Percentiles rank a stretch among this genome's conserved stretches.
Conservation (phyloP, 2,888 invertebrate species). For the Tenthredo distinguenda region DNA sequence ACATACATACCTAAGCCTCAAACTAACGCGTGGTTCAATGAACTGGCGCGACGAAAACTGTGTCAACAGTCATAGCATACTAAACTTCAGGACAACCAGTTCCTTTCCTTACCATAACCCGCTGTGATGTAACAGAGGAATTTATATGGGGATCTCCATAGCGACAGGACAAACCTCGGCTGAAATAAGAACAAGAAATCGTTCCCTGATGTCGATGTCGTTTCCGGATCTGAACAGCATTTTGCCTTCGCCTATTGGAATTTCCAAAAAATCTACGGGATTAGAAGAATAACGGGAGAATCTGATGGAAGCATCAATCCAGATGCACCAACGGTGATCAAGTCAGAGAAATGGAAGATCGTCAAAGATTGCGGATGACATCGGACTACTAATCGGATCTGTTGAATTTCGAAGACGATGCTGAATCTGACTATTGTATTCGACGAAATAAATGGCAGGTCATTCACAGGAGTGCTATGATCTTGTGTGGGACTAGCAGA, state of each 20-base stretch:
- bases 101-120: not conserved
- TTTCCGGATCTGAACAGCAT: not conserved
- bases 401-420: not conserved
- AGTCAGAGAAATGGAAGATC: not conserved
- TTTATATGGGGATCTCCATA: not conserved
- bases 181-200: not conserved
- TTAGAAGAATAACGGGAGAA: not conserved
- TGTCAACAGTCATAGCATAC: constrained; percentile 31
- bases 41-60: constrained; percentile 20
- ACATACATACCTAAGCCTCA: not conserved
- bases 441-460: not conserved
- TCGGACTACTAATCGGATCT: not conserved
- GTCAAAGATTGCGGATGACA: not conserved
- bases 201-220: not conserved
- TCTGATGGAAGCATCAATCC: too few relatives aligned
- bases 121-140: not conserved
- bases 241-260: not conserved
- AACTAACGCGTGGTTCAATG: constrained; percentile 21
- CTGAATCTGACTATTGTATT: not conserved
- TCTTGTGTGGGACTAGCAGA: not conserved
- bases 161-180: not conserved
- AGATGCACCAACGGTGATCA: not conserved
- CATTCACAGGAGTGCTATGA: not conserved
- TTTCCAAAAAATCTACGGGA: not conserved
- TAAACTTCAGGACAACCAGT: constrained; percentile 7